Evolutionary conservation across 2,888 invertebrate species (phyloP).

Genomic region (Stenodera caucasica): DNA sequence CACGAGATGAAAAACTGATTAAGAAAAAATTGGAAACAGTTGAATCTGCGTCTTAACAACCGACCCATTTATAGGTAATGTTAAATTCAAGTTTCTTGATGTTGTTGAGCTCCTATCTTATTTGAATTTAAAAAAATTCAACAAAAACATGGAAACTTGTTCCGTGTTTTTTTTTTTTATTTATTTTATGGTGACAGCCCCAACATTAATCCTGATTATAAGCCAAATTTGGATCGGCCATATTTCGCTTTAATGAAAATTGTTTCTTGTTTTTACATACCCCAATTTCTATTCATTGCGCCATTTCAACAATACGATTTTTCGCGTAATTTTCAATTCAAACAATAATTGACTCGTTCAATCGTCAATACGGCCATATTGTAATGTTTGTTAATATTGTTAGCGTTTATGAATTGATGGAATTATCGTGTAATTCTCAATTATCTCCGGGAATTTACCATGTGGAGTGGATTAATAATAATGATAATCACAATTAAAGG

Average conservation of each 20-base stretch:
- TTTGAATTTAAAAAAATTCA: too few species aligned
- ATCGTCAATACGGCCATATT: neutral
- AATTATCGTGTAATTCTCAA: neutral
- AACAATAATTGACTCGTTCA: neutral
- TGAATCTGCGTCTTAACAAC: too few species aligned
- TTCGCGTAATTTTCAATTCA: too few species aligned
- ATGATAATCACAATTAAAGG: neutral
- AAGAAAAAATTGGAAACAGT: too few species aligned
- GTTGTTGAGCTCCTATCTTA: too few species aligned
- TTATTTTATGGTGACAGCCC: neutral
- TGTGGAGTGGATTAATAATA: neutral
- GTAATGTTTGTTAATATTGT: neutral
- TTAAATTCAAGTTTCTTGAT: too few species aligned
- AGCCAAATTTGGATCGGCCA: neutral
- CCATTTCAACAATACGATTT: neutral
- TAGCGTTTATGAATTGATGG: neutral
- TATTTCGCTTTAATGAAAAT: neutral
- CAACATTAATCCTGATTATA: neutral
- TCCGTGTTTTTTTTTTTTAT: neutral
- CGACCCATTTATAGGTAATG: too few species aligned
- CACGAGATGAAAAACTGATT: too few species aligned
- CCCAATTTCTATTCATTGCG: neutral
- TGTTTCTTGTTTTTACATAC: neutral
- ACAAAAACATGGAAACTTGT: neutral
- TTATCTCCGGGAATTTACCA: neutral